Percentiles rank a stretch among this genome's conserved stretches.
These are phyloP conservation scores for Ophthalmolycus amberensis DNA, from an alignment of 2,113 vertebrate species.

Conservation along the genomic window DNA sequence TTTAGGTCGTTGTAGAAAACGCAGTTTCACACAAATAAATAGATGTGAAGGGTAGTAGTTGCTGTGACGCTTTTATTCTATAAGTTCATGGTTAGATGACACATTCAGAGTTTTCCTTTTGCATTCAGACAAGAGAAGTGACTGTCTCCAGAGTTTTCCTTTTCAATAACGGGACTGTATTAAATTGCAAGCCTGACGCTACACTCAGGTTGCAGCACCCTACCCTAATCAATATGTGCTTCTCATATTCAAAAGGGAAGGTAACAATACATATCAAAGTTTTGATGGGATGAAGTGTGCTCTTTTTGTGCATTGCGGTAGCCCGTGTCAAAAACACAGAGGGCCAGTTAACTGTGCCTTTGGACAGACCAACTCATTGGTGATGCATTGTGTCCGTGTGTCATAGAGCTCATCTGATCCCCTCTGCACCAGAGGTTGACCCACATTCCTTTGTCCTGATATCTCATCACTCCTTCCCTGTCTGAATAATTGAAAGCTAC, in stretches of 20 bases:
- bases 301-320: conserved; percentile 1
- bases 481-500: conserved; percentile 76
- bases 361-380: conserved; percentile 33
- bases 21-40: conserved; percentile 2
- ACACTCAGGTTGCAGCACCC: neutral
- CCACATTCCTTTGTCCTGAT: conserved; percentile 71
- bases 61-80: neutral
- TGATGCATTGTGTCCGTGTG: conserved; percentile 53
- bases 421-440: conserved; percentile 59
- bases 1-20: conserved; percentile 6
- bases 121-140: neutral
- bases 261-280: neutral
- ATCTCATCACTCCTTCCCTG: conserved; percentile 59
- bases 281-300: neutral
- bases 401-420: conserved; percentile 64
- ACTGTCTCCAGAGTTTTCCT: no score
- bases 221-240: neutral
- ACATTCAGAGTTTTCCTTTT: neutral
- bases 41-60: neutral
- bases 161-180: conserved; percentile 11
- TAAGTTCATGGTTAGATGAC: neutral
- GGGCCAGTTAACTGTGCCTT: conserved; percentile 21
- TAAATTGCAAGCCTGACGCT: conserved; percentile 6
- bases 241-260: neutral
- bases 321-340: conserved; percentile 12